A percentile compares a stretch with the other conserved stretches of the same genome.
Conservation (phyloP, 2,888 invertebrate species). For the Pandemis heparana region DNA sequence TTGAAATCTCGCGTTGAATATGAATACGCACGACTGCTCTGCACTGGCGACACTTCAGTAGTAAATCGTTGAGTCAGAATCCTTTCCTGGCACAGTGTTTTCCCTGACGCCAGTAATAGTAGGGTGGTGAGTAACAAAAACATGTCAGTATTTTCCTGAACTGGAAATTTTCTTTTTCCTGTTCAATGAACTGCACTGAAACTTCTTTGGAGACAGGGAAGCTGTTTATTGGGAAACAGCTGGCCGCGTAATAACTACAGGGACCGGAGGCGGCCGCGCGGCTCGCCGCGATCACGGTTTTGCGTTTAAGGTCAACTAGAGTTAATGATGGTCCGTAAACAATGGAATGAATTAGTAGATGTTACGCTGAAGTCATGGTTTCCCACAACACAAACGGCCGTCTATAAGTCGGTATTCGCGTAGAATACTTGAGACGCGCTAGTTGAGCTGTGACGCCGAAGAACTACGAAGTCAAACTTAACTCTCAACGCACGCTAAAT, state of each 20-base stretch:
- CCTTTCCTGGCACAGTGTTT: conserved; percentile 56
- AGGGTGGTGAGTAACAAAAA: conserved; percentile 58
- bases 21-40: conserved; percentile 21
- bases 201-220: conserved; percentile 48
- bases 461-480: conserved; percentile 3
- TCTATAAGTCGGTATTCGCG: conserved; percentile 10
- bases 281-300: conserved; percentile 61
- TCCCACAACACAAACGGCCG: conserved; percentile 15
- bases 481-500: not conserved
- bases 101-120: conserved; percentile 56
- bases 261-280: conserved; percentile 54
- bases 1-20: conserved; percentile 44
- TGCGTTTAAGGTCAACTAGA: conserved; percentile 66
- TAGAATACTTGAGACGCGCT: conserved; percentile 6
- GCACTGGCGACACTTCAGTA: conserved; percentile 42
- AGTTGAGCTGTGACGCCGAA: conserved; percentile 6
- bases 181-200: conserved; percentile 44
- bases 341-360: conserved; percentile 34
- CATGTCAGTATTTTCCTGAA: conserved; percentile 54
- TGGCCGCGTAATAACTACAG: conserved; percentile 60
- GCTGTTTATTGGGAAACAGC: conserved; percentile 63
- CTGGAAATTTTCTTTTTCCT: conserved; percentile 42
- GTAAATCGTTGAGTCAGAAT: conserved; percentile 51
- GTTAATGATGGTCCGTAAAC: conserved; percentile 37
- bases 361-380: conserved; percentile 18